Percentiles rank a stretch among this genome's conserved stretches.
phyloP scores from a whole-genome alignment of 2,797 vertebrate genomes.

The Hydrocynus forskahlii region DNA sequence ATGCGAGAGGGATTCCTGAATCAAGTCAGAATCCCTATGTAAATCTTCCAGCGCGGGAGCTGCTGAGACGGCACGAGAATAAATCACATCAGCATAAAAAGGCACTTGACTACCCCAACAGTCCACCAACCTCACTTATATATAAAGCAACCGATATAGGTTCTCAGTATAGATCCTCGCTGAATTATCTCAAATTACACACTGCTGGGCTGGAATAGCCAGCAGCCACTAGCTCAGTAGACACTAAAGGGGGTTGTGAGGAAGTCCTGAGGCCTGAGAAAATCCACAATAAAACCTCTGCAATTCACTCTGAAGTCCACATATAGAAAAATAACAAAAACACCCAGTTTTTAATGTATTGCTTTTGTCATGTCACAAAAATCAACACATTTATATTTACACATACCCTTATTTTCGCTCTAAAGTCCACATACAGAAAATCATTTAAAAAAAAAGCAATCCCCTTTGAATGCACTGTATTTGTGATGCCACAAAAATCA shows the following conservation, averaged over 20 bases:
- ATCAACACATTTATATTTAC: no score
- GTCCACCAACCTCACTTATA: slow-evolving; percentile 25
- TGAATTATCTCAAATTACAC: slow-evolving; percentile 25
- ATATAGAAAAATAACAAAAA: not conserved
- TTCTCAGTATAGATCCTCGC: not conserved
- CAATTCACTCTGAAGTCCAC: no score
- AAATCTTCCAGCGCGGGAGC: not conserved
- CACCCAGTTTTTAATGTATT: not conserved
- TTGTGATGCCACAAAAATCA: not conserved
- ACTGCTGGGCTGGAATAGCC: not conserved
- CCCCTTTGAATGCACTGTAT: no score
- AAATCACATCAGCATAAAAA: slow-evolving; percentile 22
- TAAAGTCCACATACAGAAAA: no score
- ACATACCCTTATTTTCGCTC: no score
- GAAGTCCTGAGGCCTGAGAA: not conserved
- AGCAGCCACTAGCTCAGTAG: slow-evolving; percentile 1
- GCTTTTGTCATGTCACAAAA: no score
- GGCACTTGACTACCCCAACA: slow-evolving; percentile 21
- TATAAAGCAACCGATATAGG: slow-evolving; percentile 13
- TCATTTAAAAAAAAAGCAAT: no score
- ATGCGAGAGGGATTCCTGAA: not conserved
- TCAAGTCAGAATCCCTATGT: slow-evolving; percentile 4
- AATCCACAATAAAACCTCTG: slow-evolving; percentile 8
- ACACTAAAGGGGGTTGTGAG: slow-evolving; percentile 1
- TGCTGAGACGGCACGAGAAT: slow-evolving; percentile 4